phyloP scores from a whole-genome alignment of 2,113 vertebrate species.

The Phodopus roborovskii region DNA sequence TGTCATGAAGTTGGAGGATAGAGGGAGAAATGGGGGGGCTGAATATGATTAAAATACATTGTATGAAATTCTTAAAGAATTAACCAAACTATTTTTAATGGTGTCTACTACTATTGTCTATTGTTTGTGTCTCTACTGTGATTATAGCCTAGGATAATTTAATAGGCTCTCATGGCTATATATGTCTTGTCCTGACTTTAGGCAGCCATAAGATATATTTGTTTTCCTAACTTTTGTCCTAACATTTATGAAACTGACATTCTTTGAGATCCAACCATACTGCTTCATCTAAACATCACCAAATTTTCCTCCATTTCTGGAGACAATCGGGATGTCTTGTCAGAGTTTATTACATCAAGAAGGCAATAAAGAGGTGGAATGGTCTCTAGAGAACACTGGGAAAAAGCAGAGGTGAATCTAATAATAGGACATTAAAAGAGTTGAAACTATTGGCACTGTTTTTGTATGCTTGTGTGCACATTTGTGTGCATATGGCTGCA shows the following conservation, averaged over 20 bases:
- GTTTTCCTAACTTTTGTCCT: slow-evolving; percentile 20
- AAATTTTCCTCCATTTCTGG: background rate
- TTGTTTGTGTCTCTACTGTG: background rate
- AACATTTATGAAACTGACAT: slow-evolving; percentile 24
- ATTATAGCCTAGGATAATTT: background rate
- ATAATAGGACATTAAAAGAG: background rate
- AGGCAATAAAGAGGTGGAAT: background rate
- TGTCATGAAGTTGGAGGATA: background rate
- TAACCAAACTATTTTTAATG: background rate
- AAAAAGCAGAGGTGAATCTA: background rate
- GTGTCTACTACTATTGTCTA: background rate
- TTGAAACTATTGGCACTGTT: background rate
- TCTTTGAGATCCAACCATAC: background rate
- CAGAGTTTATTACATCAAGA: background rate
- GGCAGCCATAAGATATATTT: slow-evolving; percentile 31
- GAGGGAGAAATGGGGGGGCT: background rate
- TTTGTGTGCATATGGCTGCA: too few species aligned
- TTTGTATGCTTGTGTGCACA: background rate
- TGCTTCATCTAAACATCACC: background rate
- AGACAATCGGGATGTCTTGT: background rate
- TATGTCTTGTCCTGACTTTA: slow-evolving; percentile 28
- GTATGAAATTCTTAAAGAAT: background rate
- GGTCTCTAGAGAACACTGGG: background rate
- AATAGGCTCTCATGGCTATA: background rate
- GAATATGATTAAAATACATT: background rate